phyloP scores from a whole-genome alignment of 2,113 vertebrate species.

The Aldabrachelys gigantea region DNA sequence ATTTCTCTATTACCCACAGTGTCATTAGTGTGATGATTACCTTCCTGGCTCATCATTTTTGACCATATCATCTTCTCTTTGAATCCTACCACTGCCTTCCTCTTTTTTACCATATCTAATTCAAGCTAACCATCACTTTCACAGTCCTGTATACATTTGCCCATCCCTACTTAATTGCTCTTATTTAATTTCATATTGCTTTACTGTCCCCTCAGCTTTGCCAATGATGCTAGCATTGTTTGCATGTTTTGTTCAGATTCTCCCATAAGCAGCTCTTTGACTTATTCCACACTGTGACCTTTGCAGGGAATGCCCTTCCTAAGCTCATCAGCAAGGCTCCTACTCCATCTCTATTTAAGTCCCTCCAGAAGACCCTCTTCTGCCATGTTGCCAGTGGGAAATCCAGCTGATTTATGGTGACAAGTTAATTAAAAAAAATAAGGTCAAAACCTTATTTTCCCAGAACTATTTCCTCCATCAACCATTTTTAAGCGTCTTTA shows the following conservation, averaged over 20 bases:
- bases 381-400: conserved; percentile 36
- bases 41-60: background rate
- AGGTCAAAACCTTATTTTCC: conserved; percentile 42
- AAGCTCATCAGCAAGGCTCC: conserved; percentile 33
- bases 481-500: background rate
- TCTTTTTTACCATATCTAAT: background rate
- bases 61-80: background rate
- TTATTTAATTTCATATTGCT: background rate
- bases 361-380: conserved; percentile 41
- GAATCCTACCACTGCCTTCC: background rate
- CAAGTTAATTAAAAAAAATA: conserved; percentile 56
- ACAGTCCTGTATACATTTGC: background rate
- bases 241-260: background rate
- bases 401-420: conserved; percentile 59
- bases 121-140: background rate
- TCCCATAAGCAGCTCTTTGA: background rate
- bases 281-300: background rate
- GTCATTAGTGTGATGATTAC: accelerated
- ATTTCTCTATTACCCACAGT: background rate
- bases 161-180: accelerated
- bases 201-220: background rate
- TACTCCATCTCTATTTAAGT: conserved; percentile 32
- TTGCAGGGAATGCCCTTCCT: conserved; percentile 6
- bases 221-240: background rate
- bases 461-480: conserved; percentile 6